Evolutionary conservation across 1,140 invertebrate species (phyloP), one percentile per base, ranked within the genome.

Genomic region (Rhizoglyphus robini): DNA sequence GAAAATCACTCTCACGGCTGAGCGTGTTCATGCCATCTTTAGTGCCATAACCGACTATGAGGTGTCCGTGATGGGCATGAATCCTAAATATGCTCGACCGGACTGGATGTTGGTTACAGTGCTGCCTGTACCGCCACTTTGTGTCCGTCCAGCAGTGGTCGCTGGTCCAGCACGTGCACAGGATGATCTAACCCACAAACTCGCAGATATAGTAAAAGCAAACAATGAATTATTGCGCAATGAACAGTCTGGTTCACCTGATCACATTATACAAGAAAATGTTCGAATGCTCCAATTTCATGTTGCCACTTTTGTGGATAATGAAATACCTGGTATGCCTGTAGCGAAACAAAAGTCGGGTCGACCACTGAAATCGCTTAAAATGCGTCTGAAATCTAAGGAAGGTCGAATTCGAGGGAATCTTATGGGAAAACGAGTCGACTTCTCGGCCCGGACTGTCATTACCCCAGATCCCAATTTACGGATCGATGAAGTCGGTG

Each of bases 61-160:
- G 73, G 94, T 90, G 68, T 86, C 88, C 67, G 88, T 96, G 58
- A 76, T 99, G 51, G 96, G 94, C 57, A 94, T 95, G 89, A 76
- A 79, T 70, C 76, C 78, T 5, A 72, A 74, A 54, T 97, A 86
- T 78, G 88, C 95, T 0, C 80, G 96, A 58, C 96, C 96, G 15
- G 96, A 99, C 80, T 99, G 96, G 95, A 98, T 99, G 95, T 87
- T 99, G 51, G 81, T 95, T 1, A 97, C 95, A 5, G 92, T 96
- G 3, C 76, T 99, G 59, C 96, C 96, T 5, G 96, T 99, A 0
- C 95, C 96, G 13, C 96, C 96, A 3, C 75, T 99, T 4, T 83
- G 88, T 38, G 83, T 86, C 3, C 81, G 96, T 71, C 96, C 96
- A 0, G 94, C 96, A 59, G 96, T 99, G 3, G 92, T 99, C 18